A percentile compares a stretch with the other conserved stretches of the same genome.
Evolutionary conservation across 2,113 vertebrate genomes (phyloP).

Genomic region (Leptodactylus fuscus): DNA sequence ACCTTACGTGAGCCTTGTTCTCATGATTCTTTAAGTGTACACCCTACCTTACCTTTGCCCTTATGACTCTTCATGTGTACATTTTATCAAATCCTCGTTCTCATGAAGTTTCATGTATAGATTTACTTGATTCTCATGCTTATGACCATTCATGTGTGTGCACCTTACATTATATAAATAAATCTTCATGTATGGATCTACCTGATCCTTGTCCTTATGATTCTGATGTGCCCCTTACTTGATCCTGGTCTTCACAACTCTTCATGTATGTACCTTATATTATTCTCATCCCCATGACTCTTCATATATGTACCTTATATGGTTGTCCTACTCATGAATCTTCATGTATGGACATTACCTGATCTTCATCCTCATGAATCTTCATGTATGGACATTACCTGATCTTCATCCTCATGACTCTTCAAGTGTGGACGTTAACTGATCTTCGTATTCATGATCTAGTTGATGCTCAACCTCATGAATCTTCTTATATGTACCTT

Average conservation of each 20-base stretch:
- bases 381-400: not conserved
- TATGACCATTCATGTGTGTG: too few species aligned
- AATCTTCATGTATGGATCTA: too few species aligned
- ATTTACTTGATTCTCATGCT: too few species aligned
- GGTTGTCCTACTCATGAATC: not conserved
- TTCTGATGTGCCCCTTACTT: not conserved
- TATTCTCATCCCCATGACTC: not conserved
- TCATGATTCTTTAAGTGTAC: not conserved
- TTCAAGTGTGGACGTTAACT: not conserved
- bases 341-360: not conserved
- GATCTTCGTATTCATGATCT: not conserved
- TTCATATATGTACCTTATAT: not conserved
- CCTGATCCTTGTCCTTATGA: not conserved
- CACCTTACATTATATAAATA: not conserved
- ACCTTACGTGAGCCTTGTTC: not conserved
- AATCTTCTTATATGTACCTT: not conserved
- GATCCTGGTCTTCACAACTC: not conserved
- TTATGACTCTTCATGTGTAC: not conserved
- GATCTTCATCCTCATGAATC: not conserved
- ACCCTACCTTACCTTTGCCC: not conserved
- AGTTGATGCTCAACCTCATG: too few species aligned
- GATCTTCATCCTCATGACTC: not conserved
- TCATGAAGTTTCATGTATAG: too few species aligned
- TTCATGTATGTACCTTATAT: not conserved
- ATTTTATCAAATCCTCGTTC: not conserved